Percentiles rank a stretch among this genome's conserved stretches.
Evolutionary conservation across 2,888 invertebrate genomes (phyloP).

Genomic region (Octodonta nipae): DNA sequence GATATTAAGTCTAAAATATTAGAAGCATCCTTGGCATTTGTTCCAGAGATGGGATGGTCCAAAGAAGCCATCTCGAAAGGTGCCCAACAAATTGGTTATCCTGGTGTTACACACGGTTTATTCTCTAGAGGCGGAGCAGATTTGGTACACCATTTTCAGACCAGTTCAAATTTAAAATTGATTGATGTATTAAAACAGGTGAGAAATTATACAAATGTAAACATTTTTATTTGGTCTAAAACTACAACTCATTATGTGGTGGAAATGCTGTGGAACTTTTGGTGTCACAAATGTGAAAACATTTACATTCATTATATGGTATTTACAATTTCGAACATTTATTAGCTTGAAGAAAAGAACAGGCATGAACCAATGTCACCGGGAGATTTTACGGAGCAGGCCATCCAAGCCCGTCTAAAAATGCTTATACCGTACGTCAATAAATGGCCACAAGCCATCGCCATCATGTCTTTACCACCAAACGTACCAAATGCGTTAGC

Average conservation of each 20-base stretch:
- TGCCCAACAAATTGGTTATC: constrained; percentile 68
- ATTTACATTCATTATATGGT: too few relatives aligned
- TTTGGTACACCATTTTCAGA: constrained; percentile 69
- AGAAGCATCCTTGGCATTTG: constrained; percentile 61
- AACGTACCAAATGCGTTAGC: constrained; percentile 67
- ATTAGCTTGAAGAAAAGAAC: constrained; percentile 28
- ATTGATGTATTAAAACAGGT: constrained; percentile 47
- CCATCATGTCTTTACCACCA: constrained; percentile 68
- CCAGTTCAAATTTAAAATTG: constrained; percentile 58
- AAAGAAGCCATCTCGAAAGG: constrained; percentile 62
- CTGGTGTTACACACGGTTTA: constrained; percentile 69
- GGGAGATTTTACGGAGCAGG: constrained; percentile 52
- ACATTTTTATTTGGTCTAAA: too few relatives aligned
- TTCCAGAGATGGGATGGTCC: constrained; percentile 71
- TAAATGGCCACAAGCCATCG: constrained; percentile 81
- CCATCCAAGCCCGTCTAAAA: constrained; percentile 60
- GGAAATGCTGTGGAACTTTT: too few relatives aligned
- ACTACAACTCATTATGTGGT: too few relatives aligned
- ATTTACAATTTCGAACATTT: too few relatives aligned
- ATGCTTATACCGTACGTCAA: constrained; percentile 66
- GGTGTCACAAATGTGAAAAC: too few relatives aligned
- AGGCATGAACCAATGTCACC: constrained; percentile 29
- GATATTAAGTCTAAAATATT: constrained; percentile 58
- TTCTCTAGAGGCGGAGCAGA: constrained; percentile 75
- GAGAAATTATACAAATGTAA: constrained; percentile 8